phyloP scores from a whole-genome alignment of 2,797 vertebrate genomes.

The Euthynnus affinis region DNA sequence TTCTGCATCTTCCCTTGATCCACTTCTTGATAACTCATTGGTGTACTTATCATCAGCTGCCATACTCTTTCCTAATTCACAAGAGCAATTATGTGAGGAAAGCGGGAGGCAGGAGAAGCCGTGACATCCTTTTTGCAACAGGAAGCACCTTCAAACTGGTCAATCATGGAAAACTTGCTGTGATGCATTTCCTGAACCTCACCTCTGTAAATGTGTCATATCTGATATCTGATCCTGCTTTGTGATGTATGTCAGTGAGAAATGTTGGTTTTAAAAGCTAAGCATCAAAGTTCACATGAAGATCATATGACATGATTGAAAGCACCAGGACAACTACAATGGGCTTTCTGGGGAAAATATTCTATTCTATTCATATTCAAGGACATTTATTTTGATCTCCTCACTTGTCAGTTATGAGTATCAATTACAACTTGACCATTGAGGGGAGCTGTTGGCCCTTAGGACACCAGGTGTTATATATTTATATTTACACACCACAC shows the following conservation, averaged over 20 bases:
- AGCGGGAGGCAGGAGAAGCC: background rate
- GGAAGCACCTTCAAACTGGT: background rate
- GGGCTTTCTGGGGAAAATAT: background rate
- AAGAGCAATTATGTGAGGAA: background rate
- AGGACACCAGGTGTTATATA: constrained; percentile 37
- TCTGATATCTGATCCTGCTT: background rate
- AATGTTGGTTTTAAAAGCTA: background rate
- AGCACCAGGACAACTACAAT: background rate
- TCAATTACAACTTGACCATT: constrained; percentile 61
- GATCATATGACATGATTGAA: background rate
- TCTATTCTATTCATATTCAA: constrained; percentile 8
- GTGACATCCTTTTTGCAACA: background rate
- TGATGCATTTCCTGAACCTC: no score
- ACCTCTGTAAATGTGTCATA: background rate
- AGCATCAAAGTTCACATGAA: background rate
- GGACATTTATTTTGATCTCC: background rate
- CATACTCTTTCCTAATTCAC: background rate
- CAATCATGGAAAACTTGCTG: no score
- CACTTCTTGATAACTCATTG: background rate
- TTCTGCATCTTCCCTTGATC: background rate
- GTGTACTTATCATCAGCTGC: background rate
- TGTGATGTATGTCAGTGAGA: background rate
- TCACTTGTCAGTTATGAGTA: constrained; percentile 19
- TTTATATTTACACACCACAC: constrained; percentile 27
- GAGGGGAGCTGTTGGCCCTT: constrained; percentile 76